Percentiles rank a stretch among this genome's conserved stretches.
Conservation (phyloP, 2,888 invertebrate genomes). For the Aleiodes alternator region DNA sequence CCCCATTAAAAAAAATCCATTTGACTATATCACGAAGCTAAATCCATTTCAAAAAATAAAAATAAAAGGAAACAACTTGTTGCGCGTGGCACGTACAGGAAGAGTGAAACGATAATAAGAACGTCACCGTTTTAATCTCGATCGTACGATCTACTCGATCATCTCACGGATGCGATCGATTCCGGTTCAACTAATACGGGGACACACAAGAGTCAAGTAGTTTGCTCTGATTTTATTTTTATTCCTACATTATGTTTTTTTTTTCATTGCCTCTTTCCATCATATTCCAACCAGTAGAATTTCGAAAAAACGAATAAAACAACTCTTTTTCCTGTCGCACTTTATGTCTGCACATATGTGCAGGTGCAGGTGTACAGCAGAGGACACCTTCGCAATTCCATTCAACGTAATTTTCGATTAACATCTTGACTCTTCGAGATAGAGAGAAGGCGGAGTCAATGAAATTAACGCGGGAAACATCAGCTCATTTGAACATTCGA, state of each 20-base stretch:
- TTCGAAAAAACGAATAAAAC: no score
- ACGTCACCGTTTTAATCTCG: slow-evolving; percentile 11
- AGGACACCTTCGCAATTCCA: background rate
- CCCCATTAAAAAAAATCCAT: no score
- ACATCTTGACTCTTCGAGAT: background rate
- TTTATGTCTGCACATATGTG: no score
- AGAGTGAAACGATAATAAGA: slow-evolving; percentile 10
- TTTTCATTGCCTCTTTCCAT: background rate
- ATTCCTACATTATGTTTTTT: background rate
- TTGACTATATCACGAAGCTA: background rate
- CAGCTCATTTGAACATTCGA: slow-evolving; percentile 9
- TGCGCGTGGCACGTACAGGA: background rate
- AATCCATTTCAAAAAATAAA: background rate
- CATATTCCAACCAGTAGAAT: background rate
- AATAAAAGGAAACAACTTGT: background rate
- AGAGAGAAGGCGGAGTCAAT: slow-evolving; percentile 8
- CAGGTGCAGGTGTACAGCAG: no score
- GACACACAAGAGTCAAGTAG: background rate
- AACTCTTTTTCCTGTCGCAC: no score
- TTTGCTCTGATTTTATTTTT: slow-evolving; percentile 1
- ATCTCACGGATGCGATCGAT: slow-evolving; percentile 12
- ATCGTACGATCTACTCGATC: slow-evolving; percentile 14
- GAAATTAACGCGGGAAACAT: slow-evolving; percentile 16
- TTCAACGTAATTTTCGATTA: slow-evolving; percentile 9
- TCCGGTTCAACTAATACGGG: slow-evolving; percentile 15